Evolutionary conservation across 2,888 invertebrate species (phyloP).

Genomic region (Diaprepes abbreviatus): DNA sequence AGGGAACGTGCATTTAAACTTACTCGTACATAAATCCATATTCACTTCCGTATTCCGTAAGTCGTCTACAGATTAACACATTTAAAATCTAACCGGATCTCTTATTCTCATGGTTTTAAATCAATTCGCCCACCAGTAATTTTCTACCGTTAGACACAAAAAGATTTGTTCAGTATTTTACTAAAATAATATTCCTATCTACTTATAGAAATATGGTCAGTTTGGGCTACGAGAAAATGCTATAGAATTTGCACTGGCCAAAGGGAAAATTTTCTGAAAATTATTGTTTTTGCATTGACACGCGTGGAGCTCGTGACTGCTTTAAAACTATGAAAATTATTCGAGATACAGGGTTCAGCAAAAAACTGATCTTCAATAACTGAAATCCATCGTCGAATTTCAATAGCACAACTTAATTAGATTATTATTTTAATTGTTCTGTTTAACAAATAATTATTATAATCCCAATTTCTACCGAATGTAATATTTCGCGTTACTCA

Average conservation of each 20-base stretch:
- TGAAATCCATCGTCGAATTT: too few relatives aligned
- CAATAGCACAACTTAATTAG: too few relatives aligned
- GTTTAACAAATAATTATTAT: too few relatives aligned
- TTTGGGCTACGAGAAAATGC: conserved; percentile 37
- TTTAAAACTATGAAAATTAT: conserved; percentile 13
- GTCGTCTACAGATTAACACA: conserved; percentile 2
- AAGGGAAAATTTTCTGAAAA: conserved; percentile 38
- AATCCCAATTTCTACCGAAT: too few relatives aligned
- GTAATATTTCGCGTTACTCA: too few relatives aligned
- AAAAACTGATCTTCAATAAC: too few relatives aligned
- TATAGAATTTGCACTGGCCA: conserved; percentile 43
- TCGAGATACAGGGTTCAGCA: conserved; percentile 4
- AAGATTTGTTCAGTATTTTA: conserved; percentile 18
- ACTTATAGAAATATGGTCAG: conserved; percentile 35
- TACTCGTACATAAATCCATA: too few relatives aligned
- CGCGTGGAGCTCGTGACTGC: conserved; percentile 45
- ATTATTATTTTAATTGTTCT: too few relatives aligned
- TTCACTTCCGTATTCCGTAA: background rate
- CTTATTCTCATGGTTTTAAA: conserved; percentile 13
- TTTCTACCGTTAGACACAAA: conserved; percentile 41
- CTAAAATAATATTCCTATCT: conserved; percentile 35
- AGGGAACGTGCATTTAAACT: too few relatives aligned
- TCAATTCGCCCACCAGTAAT: conserved; percentile 26
- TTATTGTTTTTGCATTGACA: conserved; percentile 45
- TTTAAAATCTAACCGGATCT: background rate